Conservation (phyloP, 2,113 vertebrate species). For the Stigmatopora nigra region DNA sequence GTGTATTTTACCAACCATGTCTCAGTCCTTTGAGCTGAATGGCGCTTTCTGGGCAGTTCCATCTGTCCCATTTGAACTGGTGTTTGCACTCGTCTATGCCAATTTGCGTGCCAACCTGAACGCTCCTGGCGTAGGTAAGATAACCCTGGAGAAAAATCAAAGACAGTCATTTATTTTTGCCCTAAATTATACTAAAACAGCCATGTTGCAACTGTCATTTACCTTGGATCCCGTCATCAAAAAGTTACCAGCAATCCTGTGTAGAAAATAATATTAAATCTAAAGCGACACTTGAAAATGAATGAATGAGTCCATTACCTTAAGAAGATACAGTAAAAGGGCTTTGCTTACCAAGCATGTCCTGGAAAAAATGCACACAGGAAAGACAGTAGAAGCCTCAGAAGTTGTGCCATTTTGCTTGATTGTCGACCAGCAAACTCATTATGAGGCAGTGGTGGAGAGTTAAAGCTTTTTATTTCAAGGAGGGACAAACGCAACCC, state of each 20-base stretch:
- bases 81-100: conserved; percentile 91
- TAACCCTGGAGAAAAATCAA: conserved; percentile 73
- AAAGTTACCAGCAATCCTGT: conserved; percentile 90
- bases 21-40: conserved; percentile 81
- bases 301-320: no score
- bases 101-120: conserved; percentile 80
- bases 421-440: neutral
- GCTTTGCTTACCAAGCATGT: conserved; percentile 77
- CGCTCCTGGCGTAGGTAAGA: conserved; percentile 82
- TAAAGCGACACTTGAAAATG: no score
- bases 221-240: conserved; percentile 95
- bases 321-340: neutral
- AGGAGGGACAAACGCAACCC: conserved; percentile 64
- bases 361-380: conserved; percentile 54
- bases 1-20: conserved; percentile 69
- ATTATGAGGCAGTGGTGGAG: conserved; percentile 13
- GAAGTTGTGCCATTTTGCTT: conserved; percentile 35
- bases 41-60: conserved; percentile 92
- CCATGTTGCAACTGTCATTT: conserved; percentile 31
- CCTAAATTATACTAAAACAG: neutral
- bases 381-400: conserved; percentile 62
- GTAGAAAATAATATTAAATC: conserved; percentile 8
- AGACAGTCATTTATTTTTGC: neutral
- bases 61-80: conserved; percentile 92
- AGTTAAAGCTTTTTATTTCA: conserved; percentile 63